phyloP scores from a whole-genome alignment of 2,113 vertebrate genomes.

The Heloderma charlesbogerti region DNA sequence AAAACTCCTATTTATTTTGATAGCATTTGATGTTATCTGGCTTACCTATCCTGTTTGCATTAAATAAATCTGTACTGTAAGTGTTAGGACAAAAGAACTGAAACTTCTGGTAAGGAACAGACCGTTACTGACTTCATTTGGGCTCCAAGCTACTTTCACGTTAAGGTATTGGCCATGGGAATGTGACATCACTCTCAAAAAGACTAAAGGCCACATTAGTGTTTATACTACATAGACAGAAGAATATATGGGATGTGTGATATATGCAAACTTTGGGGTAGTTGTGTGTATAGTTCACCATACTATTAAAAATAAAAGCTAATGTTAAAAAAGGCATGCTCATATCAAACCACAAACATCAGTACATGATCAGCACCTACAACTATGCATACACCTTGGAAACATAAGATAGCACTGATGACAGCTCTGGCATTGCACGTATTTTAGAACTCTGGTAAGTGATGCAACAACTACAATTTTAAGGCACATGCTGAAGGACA shows the following conservation, averaged over 20 bases:
- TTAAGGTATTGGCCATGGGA: background rate
- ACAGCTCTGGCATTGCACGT: background rate
- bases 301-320: background rate
- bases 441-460: background rate
- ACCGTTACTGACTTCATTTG: background rate
- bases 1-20: background rate
- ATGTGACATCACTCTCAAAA: background rate
- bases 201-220: background rate
- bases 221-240: background rate
- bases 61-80: background rate
- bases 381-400: background rate
- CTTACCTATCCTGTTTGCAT: background rate
- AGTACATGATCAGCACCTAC: background rate
- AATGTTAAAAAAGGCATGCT: background rate
- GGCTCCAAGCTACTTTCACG: background rate
- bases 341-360: background rate
- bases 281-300: background rate
- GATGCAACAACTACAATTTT: background rate
- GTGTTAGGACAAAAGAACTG: background rate
- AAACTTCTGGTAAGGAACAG: background rate
- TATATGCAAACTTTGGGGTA: background rate
- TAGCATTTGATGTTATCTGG: background rate
- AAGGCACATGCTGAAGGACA: background rate
- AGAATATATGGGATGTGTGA: background rate
- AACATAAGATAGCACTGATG: background rate